A percentile compares a stretch with the other conserved stretches of the same genome.
Conservation (phyloP, 2,888 invertebrate genomes). For the Eristalis intricaria region DNA sequence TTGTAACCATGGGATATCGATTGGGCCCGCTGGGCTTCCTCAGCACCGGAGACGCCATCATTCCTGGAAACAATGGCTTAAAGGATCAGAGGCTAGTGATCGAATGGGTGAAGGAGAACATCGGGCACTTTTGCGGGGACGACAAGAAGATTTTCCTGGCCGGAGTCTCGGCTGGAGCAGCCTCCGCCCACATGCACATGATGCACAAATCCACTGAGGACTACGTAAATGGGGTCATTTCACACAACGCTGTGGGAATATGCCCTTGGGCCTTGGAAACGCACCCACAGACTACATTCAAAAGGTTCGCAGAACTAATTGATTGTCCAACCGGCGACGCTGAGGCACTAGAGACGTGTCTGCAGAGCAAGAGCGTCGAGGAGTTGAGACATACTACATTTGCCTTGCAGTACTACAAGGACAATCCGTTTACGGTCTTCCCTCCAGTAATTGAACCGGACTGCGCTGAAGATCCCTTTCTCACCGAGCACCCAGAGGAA, state of each 20-base stretch:
- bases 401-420: slow-evolving; percentile 82
- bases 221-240: slow-evolving; percentile 40
- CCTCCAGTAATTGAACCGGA: slow-evolving; percentile 86
- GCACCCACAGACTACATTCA: background rate
- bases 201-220: slow-evolving; percentile 80
- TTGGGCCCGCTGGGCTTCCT: slow-evolving; percentile 87
- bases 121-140: slow-evolving; percentile 87
- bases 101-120: slow-evolving; percentile 86
- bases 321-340: slow-evolving; percentile 84
- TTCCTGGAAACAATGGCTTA: slow-evolving; percentile 87
- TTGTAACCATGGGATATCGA: slow-evolving; percentile 86
- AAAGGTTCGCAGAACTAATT: slow-evolving; percentile 81
- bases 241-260: slow-evolving; percentile 84
- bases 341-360: slow-evolving; percentile 84
- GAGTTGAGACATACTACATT: slow-evolving; percentile 83
- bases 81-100: slow-evolving; percentile 88
- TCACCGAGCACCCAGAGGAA: slow-evolving; percentile 85
- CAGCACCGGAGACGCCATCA: slow-evolving; percentile 86
- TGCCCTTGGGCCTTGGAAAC: slow-evolving; percentile 82
- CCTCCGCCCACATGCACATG: slow-evolving; percentile 87
- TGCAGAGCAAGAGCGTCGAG: slow-evolving; percentile 84
- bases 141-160: slow-evolving; percentile 85
- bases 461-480: slow-evolving; percentile 83
- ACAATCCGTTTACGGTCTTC: slow-evolving; percentile 88
- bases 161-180: slow-evolving; percentile 88